Evolutionary conservation across 2,797 vertebrate genomes (phyloP).

Genomic region (Distichodus sexfasciatus): DNA sequence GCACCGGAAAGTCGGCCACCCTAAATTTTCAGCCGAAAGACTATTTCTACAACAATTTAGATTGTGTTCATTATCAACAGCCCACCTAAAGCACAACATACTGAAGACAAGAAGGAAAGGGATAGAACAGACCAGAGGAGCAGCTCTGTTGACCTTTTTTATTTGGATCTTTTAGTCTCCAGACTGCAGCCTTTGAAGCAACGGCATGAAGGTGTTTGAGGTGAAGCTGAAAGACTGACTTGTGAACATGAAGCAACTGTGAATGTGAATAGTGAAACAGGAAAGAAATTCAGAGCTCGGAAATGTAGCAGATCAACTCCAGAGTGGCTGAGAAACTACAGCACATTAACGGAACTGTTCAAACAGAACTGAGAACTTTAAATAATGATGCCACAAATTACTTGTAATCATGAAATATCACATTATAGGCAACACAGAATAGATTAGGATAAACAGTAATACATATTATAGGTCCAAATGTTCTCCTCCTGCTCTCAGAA

Average conservation of each 20-base stretch:
- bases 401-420: no score
- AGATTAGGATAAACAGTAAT: not conserved
- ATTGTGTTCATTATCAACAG: no score
- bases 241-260: not conserved
- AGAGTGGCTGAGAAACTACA: conserved; percentile 1
- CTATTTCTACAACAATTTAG: no score
- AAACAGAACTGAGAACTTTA: not conserved
- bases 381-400: no score
- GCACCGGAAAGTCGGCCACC: no score
- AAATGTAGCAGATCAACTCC: conserved; percentile 10
- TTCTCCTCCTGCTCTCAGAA: not conserved
- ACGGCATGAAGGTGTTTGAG: no score
- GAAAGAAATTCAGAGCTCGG: not conserved
- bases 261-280: conserved; percentile 13
- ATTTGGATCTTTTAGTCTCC: conserved; percentile 9
- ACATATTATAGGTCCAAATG: not conserved
- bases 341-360: not conserved
- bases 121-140: not conserved
- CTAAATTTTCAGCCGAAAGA: no score
- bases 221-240: not conserved
- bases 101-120: not conserved
- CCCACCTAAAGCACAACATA: conserved; percentile 10
- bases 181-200: no score
- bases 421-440: no score
- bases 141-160: conserved; percentile 8